Evolutionary conservation across 2,888 invertebrate species (phyloP), one percentile per base, ranked within the genome.

Genomic region (Emmelina monodactyla): DNA sequence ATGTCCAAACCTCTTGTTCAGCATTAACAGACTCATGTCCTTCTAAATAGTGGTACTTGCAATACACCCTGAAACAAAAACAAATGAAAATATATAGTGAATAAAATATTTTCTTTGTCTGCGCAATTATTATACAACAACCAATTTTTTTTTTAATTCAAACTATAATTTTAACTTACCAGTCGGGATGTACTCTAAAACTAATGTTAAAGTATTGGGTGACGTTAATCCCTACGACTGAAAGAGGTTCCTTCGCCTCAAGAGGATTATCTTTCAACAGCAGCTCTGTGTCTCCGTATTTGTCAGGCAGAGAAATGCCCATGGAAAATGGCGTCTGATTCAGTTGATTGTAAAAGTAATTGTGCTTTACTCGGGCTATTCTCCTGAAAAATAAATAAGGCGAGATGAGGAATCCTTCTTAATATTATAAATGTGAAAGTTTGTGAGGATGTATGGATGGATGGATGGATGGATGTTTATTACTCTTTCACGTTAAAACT

Each of bases 261-360:
- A 85, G 72, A 10, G 92, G 89, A 60, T 90, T 89, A 51, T 94
- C 88, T 35, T 88, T 88, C 3, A 93, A 89, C 63, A 89, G 72
- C 33, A 89, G 83, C 60, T 88, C 86, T 35, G 87, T 87, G 51
- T 86, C 86, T 12, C 92, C 95, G 56, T 94, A 94, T 1, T 81
- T 83, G 49, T 86, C 84, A 0, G 95, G 94, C 46, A 94, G 68
- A 0, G 90, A 92, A 40, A 95, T 85, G 1, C 91, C 94, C 61
- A 96, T 81, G 0, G 92, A 89, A 63, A 94, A 96, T 0, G 94
- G 94, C 0, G 94, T 94, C 29, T 88, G 87, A n/a, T 85, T 84
- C 29, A 96, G 67, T 22, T 89, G 88, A 9, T 90, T 86, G 63
- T 85, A 94, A 69, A 88, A 94, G 61, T 94, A 96, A 61, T 94